phyloP scores from a whole-genome alignment of 2,888 invertebrate genomes.

The Aphidius colemani region DNA sequence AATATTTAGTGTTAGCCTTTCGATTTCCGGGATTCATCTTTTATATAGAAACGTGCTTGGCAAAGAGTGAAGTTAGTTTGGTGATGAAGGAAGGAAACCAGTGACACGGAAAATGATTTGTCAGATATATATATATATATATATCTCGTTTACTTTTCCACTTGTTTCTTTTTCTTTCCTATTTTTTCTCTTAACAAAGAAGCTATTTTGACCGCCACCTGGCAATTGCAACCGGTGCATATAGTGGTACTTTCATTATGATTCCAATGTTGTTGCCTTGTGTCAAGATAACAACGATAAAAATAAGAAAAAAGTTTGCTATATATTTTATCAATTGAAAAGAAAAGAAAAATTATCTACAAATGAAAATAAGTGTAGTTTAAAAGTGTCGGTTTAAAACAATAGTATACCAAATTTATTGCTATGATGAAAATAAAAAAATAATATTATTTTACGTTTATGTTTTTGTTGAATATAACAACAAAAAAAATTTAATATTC shows the following conservation, averaged over 20 bases:
- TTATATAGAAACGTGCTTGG: slow-evolving; percentile 20
- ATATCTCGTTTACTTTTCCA: neutral
- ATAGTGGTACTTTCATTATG: slow-evolving; percentile 33
- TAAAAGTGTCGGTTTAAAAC: no score
- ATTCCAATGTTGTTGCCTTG: slow-evolving; percentile 31
- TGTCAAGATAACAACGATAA: slow-evolving; percentile 34
- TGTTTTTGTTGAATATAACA: no score
- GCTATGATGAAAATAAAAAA: no score
- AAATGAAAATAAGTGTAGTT: neutral
- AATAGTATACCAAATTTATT: no score
- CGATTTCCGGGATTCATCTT: slow-evolving; percentile 34
- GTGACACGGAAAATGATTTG: neutral
- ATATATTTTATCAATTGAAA: neutral
- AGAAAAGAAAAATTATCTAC: slow-evolving; percentile 26
- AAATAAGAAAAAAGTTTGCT: slow-evolving; percentile 18
- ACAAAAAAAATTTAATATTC: neutral
- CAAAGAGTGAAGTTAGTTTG: slow-evolving; percentile 11
- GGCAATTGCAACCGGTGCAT: slow-evolving; percentile 24
- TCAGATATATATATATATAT: neutral
- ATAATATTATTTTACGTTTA: no score
- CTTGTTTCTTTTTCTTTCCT: neutral
- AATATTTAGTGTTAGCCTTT: slow-evolving; percentile 18
- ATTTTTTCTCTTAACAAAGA: neutral
- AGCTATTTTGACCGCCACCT: slow-evolving; percentile 26
- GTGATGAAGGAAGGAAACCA: slow-evolving; percentile 7